Evolutionary conservation across 2,797 vertebrate species (phyloP), one percentile per base, ranked within the genome.

Genomic region (Iguana delicatissima): DNA sequence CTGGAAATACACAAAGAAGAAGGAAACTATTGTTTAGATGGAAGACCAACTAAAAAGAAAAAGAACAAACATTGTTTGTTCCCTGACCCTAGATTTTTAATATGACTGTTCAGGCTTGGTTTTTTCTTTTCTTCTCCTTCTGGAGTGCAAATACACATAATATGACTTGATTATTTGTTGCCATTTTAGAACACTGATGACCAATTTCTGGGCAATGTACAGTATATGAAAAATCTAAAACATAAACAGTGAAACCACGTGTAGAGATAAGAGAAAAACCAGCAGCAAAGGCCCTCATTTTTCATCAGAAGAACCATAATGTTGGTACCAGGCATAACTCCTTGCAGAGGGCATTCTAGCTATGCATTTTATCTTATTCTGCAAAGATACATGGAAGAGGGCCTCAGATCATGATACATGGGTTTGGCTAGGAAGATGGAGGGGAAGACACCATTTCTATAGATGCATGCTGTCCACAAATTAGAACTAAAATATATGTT

Each of bases 1-100:
- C 99, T 99, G 96, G 73, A 93, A 86, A 91, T 90, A 80, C 16
- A 42, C 88, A 0, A 14, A 84, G 82, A 88, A 90, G 84, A 90
- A 90, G 92, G 87, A 81, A 94, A 84, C 1, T 3, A 26, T 95
- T 89, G 92, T 10, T 57, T 2, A 77, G 42, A 73, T 77, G 91
- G 26, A 90, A 73, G 38, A 6, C 38, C n/a, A 22, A 42, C 12
- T 14, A 26, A 55, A 50, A 38, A 20, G 6, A 79, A 38, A 74
- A 18, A 35, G 38, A 38, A 29, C 0, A 64, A 1, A 2, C 52
- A 18, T 38, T 24, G 35, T 62, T 69, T 10, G 26, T 69, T 32
- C 42, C 29, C 8, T 18, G 16, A 69, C 14, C 20, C 50, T 50
- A 59, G 6, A 52, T 85, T n/a, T 26, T 69, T 50, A 88, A 69